These are phyloP conservation scores for Coecobrya sp. DNA, from an alignment of 2,888 invertebrate genomes.

Conservation along the genomic window DNA sequence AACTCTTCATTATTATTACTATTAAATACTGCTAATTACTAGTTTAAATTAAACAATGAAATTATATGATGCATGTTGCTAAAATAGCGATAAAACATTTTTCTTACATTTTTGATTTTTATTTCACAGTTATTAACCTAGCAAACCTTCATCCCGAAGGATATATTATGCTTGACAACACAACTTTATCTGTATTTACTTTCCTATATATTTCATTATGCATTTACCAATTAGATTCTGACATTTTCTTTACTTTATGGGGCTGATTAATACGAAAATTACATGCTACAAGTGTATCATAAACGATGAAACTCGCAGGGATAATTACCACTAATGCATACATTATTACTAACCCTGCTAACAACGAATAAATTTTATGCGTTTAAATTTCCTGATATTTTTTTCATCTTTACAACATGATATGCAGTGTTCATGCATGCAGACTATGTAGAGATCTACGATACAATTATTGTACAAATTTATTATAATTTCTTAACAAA, in stretches of 20 bases:
- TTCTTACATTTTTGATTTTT: background rate
- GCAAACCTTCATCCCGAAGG: background rate
- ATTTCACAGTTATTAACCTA: background rate
- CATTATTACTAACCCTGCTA: slow-evolving; percentile 23
- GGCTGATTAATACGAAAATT: slow-evolving; percentile 76
- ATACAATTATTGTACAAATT: slow-evolving; percentile 41
- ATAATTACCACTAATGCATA: slow-evolving; percentile 63
- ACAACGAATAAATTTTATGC: slow-evolving; percentile 23
- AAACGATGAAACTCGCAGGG: slow-evolving; percentile 33
- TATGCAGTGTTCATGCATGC: background rate
- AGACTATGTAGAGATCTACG: too few species aligned
- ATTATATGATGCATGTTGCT: slow-evolving; percentile 20
- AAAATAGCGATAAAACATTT: slow-evolving; percentile 1
- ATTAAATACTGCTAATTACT: slow-evolving; percentile 43
- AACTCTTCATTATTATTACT: slow-evolving; percentile 8
- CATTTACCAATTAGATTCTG: slow-evolving; percentile 58
- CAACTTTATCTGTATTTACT: background rate
- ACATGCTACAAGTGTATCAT: slow-evolving; percentile 50
- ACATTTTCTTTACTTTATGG: slow-evolving; percentile 73
- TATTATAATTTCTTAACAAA: slow-evolving; percentile 31
- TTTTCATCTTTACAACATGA: background rate
- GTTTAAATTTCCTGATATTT: slow-evolving; percentile 54
- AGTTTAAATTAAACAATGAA: slow-evolving; percentile 53
- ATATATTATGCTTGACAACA: background rate
- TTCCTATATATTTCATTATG: slow-evolving; percentile 3